Conservation (phyloP, 2,113 vertebrate genomes). For the Rhinogobius similis region DNA sequence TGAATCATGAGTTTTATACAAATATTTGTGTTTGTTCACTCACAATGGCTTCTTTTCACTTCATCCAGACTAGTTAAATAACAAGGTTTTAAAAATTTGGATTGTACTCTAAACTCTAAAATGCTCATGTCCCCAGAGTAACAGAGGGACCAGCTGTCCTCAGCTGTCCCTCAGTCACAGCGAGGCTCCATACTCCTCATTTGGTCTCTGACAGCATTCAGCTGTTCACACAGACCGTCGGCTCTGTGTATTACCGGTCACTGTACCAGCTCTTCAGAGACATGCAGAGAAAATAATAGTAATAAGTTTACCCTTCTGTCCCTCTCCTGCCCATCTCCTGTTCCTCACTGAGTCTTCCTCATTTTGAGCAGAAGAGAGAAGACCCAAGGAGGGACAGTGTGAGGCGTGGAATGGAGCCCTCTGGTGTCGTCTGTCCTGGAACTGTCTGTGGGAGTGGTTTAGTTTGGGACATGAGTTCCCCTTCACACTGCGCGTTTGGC, state of each 20-base stretch:
- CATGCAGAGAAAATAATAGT: no score
- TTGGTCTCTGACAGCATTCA: not conserved
- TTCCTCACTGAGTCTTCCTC: not conserved
- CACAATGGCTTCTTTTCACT: not conserved
- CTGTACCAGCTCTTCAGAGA: not conserved
- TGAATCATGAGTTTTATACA: slow-evolving; percentile 4
- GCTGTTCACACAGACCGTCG: not conserved
- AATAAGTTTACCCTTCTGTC: no score
- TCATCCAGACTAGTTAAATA: no score
- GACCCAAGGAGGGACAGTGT: no score
- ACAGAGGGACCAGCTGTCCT: not conserved
- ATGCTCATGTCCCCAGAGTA: no score
- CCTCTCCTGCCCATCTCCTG: not conserved
- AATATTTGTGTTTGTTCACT: not conserved
- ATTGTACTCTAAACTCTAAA: not conserved
- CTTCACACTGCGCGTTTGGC: not conserved
- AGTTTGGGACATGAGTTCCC: not conserved
- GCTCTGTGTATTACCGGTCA: not conserved
- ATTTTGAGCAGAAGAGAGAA: not conserved
- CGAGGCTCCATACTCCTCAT: not conserved
- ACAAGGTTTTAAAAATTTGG: no score
- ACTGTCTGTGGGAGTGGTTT: not conserved
- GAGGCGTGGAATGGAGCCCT: not conserved
- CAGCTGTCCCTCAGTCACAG: not conserved
- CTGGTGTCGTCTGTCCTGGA: not conserved